These are phyloP conservation scores for Drosophila bocki DNA, from an alignment of 1,140 invertebrate species.

Conservation along the genomic window DNA sequence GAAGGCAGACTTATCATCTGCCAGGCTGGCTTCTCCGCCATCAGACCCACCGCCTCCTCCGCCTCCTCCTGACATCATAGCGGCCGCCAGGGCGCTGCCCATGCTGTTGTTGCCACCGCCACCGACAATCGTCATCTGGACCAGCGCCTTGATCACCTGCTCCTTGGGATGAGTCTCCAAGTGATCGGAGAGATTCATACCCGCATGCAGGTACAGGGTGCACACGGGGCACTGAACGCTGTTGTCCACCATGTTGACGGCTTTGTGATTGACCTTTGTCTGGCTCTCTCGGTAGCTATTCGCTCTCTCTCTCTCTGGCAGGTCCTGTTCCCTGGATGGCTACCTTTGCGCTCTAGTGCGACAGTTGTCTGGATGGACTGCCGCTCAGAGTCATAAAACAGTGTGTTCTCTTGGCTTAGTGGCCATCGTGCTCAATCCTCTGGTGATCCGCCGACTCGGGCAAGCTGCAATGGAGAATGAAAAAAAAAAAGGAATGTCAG, in stretches of 20 bases:
- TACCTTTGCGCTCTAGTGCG: slow-evolving; percentile 17
- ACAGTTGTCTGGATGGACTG: slow-evolving; percentile 17
- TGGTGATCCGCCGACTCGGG: slow-evolving; percentile 24
- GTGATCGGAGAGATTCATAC: slow-evolving; percentile 91
- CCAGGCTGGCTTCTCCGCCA: background rate
- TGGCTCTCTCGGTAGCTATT: slow-evolving; percentile 20
- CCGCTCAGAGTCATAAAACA: slow-evolving; percentile 72
- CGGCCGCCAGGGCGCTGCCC: slow-evolving; percentile 58
- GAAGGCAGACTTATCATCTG: slow-evolving; percentile 25
- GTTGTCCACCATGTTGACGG: slow-evolving; percentile 86
- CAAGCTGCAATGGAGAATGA: slow-evolving; percentile 35
- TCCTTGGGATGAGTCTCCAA: slow-evolving; percentile 94
- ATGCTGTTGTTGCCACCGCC: slow-evolving; percentile 52
- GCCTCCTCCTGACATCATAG: slow-evolving; percentile 39
- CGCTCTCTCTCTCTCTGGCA: background rate
- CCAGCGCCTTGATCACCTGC: slow-evolving; percentile 93
- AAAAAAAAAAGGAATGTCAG: slow-evolving; percentile 22
- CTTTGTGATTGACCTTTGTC: slow-evolving; percentile 8
- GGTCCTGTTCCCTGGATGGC: slow-evolving; percentile 14
- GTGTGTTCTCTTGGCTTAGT: slow-evolving; percentile 28
- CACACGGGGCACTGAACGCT: slow-evolving; percentile 91
- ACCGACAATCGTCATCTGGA: slow-evolving; percentile 85
- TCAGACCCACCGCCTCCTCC: slow-evolving; percentile 14
- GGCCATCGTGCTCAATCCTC: slow-evolving; percentile 72
- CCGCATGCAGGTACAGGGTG: slow-evolving; percentile 92